phyloP scores from a whole-genome alignment of 1,140 invertebrate genomes.

The Aleiodes sp. region DNA sequence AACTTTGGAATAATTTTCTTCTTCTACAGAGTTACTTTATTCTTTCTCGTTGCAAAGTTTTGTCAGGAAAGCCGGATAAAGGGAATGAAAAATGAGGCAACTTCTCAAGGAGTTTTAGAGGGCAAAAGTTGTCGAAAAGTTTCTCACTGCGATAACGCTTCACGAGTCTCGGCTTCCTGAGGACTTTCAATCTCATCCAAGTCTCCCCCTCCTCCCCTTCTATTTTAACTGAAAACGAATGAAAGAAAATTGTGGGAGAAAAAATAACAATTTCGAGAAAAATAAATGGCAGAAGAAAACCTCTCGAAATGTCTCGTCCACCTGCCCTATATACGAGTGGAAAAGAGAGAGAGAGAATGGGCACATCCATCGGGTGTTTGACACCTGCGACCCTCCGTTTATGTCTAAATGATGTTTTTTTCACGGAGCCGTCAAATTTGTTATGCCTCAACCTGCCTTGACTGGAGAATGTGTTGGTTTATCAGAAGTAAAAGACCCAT shows the following conservation, averaged over 20 bases:
- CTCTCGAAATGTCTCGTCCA: conserved; percentile 20
- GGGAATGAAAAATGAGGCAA: conserved; percentile 28
- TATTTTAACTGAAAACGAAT: background rate
- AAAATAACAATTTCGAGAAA: background rate
- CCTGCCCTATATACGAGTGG: conserved; percentile 15
- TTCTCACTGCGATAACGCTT: conserved; percentile 22
- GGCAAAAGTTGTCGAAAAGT: conserved; percentile 24
- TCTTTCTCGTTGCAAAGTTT: background rate
- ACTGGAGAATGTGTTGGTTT: no score
- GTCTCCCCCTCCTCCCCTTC: background rate
- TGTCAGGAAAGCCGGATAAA: conserved; percentile 20
- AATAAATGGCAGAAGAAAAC: conserved; percentile 4
- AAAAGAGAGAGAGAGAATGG: background rate
- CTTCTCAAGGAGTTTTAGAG: conserved; percentile 16
- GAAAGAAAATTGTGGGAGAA: background rate
- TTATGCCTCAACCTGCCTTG: background rate
- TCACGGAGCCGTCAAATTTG: background rate
- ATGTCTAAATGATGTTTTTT: background rate
- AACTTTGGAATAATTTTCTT: no score
- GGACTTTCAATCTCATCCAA: conserved; percentile 28
- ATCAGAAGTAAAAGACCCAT: no score
- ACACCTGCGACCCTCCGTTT: conserved; percentile 30
- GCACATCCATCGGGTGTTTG: conserved; percentile 11
- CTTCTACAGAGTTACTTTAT: background rate
- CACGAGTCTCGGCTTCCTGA: conserved; percentile 2